Conservation (phyloP, 2,113 vertebrate genomes). For the Paralichthys olivaceus region DNA sequence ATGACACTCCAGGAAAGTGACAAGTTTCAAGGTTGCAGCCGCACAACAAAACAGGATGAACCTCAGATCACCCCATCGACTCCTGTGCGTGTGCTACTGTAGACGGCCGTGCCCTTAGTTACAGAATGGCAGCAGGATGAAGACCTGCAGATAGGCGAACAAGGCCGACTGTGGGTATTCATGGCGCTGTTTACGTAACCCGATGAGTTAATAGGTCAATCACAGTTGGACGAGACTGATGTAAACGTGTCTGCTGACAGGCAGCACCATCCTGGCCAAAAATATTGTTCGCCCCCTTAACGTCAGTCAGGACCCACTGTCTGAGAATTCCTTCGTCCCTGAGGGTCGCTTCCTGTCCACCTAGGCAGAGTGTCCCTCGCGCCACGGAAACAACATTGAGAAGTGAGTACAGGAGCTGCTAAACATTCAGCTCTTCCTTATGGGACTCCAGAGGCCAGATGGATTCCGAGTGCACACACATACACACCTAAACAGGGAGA, state of each 20-base stretch:
- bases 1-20: constrained; percentile 75
- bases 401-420: constrained; percentile 55
- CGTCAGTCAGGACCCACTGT: constrained; percentile 50
- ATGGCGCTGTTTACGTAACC: constrained; percentile 58
- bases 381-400: constrained; percentile 55
- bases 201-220: constrained; percentile 61
- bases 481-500: constrained; percentile 52
- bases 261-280: constrained; percentile 56
- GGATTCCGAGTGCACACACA: constrained; percentile 52
- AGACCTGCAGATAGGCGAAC: constrained; percentile 45
- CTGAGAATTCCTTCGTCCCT: constrained; percentile 66
- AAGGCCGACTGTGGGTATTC: constrained; percentile 27
- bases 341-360: constrained; percentile 75
- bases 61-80: constrained; percentile 61
- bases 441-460: constrained; percentile 67
- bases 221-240: constrained; percentile 59
- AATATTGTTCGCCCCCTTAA: constrained; percentile 37
- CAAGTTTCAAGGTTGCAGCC: constrained; percentile 77
- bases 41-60: constrained; percentile 83
- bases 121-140: constrained; percentile 76
- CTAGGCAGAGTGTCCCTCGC: constrained; percentile 63
- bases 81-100: constrained; percentile 63
- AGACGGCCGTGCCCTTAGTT: constrained; percentile 62
- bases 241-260: constrained; percentile 72
- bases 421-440: constrained; percentile 74